Conservation (phyloP, 2,888 invertebrate species). For the Scaptomyza caliginosa region DNA sequence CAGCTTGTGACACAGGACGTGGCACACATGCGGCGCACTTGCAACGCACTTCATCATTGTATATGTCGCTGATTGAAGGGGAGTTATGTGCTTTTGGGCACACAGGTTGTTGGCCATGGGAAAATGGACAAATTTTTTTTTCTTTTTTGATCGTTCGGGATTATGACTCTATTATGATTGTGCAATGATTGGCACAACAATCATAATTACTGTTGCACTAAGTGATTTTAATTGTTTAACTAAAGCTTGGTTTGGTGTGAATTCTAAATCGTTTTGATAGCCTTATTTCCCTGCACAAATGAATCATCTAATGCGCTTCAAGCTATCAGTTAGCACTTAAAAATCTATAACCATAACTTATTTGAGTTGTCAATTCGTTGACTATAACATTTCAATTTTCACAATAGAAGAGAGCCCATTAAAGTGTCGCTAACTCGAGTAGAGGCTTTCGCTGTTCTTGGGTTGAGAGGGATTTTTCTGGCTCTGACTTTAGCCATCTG, state of each 20-base stretch:
- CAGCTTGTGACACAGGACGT: slow-evolving; percentile 38
- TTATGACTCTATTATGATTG: slow-evolving; percentile 57
- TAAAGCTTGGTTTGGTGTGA: background rate
- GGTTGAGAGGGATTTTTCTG: slow-evolving; percentile 1
- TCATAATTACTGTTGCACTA: slow-evolving; percentile 43
- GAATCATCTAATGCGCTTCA: slow-evolving; percentile 19
- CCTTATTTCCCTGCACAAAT: background rate
- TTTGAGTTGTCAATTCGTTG: background rate
- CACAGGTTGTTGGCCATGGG: slow-evolving; percentile 46
- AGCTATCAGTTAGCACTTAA: background rate
- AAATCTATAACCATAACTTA: slow-evolving; percentile 6
- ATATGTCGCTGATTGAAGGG: slow-evolving; percentile 56
- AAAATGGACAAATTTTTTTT: background rate
- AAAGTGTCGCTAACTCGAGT: slow-evolving; percentile 19
- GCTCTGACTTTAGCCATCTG: slow-evolving; percentile 11
- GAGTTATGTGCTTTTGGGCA: slow-evolving; percentile 19
- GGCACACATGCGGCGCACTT: slow-evolving; percentile 78
- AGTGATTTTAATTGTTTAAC: slow-evolving; percentile 53
- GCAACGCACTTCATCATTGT: slow-evolving; percentile 52
- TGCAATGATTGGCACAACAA: slow-evolving; percentile 53
- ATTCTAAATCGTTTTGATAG: slow-evolving; percentile 1
- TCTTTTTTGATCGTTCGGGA: slow-evolving; percentile 43
- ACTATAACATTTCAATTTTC: slow-evolving; percentile 9
- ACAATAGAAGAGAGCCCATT: slow-evolving; percentile 9
- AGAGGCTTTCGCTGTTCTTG: slow-evolving; percentile 30